phyloP scores from a whole-genome alignment of 2,888 invertebrate genomes.

The Adelognathus sp. region DNA sequence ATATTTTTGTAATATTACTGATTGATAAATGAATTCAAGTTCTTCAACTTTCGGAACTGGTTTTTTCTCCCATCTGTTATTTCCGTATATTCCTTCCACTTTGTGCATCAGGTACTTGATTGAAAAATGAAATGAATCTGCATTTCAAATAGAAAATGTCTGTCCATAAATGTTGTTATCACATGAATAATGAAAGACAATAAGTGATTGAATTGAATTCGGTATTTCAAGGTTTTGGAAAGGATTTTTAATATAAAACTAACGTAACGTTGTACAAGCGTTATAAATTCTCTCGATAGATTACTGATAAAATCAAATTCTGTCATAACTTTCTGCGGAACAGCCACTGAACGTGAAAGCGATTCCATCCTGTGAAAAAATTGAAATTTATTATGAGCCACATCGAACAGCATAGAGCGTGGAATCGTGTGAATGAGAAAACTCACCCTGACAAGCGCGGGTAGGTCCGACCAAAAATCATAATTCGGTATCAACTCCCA shows the following conservation, averaged over 20 bases:
- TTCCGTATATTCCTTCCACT: neutral
- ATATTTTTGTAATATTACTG: slow-evolving; percentile 65
- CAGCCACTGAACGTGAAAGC: slow-evolving; percentile 85
- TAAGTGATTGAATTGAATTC: neutral
- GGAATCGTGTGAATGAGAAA: neutral
- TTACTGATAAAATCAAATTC: slow-evolving; percentile 78
- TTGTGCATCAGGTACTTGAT: slow-evolving; percentile 18
- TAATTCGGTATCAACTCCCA: slow-evolving; percentile 89
- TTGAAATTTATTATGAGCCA: slow-evolving; percentile 7
- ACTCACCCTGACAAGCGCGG: slow-evolving; percentile 86
- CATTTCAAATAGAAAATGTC: neutral
- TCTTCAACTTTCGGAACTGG: neutral
- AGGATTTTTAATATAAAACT: slow-evolving; percentile 22
- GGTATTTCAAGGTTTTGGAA: neutral
- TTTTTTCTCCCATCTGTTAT: neutral
- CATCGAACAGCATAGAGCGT: neutral
- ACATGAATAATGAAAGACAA: neutral
- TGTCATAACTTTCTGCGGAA: slow-evolving; percentile 83
- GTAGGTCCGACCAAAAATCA: slow-evolving; percentile 88
- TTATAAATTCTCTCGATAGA: neutral
- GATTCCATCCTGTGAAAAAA: slow-evolving; percentile 85
- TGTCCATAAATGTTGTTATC: too few species aligned
- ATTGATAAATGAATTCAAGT: slow-evolving; percentile 31
- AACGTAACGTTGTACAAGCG: slow-evolving; percentile 34
- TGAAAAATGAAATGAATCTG: neutral